Base-by-base conservation (phyloP, 1,140 invertebrate genomes). In the Zaprionus lachaisei region DNA sequence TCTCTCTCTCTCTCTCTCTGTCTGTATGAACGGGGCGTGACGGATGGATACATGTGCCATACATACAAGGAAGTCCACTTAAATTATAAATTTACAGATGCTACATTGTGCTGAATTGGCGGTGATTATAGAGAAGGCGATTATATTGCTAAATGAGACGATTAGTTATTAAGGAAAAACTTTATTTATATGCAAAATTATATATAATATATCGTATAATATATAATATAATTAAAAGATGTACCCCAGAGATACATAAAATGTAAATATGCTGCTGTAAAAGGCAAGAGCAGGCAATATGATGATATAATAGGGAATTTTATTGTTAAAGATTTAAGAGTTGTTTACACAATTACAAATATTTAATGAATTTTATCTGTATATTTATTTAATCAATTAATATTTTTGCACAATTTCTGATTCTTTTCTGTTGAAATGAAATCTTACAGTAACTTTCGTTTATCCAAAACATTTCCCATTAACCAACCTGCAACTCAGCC, bases 1-100 rank as follows among this genome's bases (percentile, higher is more conserved):
- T 41, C 38, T 41, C 15, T 14, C 6, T 17, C n/a, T 17, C 6
- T 6, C n/a, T 2, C 57, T 44, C 12, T 17, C n/a, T 5, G 1
- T 6, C 57, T 54, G 5, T 75, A 65, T 67, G 65, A 68, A 70
- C 64, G 72, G 31, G 72, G 51, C 72, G 22, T 75, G 67, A 75
- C 72, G 67, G 22, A 15, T 22, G 67, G 31, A 26, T 22, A 55
- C 44, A 55, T 47, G 14, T 17, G 31, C 22, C 57, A 44, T 54
- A 72, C 67, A 17, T 9, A 86, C 67, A 49, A 78, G 84, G 77
- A 89, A 83, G 69, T 56, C 63, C 73, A 81, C 75, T 87, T 81
- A 72, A 80, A 73, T 83, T 89, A 73, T 66, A 74, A 83, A 51
- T 80, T 51, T 72, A 22, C n/a, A 15, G n/a, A 15, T 26, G 37